phyloP scores from a whole-genome alignment of 2,113 vertebrate genomes.

The Etheostoma spectabile region DNA sequence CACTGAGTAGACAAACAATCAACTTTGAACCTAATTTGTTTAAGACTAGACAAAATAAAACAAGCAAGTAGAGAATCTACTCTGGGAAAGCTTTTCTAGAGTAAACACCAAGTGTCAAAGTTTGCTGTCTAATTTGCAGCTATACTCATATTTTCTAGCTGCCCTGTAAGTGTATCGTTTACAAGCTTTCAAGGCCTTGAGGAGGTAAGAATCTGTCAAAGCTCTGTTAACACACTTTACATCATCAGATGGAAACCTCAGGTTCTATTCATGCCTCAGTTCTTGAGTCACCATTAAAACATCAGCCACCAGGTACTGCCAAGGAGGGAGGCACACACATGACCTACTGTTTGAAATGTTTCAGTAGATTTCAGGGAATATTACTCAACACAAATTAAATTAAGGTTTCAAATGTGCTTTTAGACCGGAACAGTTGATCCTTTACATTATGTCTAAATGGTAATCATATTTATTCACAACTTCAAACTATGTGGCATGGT shows the following conservation, averaged over 20 bases:
- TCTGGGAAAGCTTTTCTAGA: neutral
- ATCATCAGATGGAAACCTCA: slow-evolving; percentile 47
- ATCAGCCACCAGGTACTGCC: slow-evolving; percentile 36
- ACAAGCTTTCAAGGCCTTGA: neutral
- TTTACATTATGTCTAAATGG: neutral
- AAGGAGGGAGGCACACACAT: slow-evolving; percentile 17
- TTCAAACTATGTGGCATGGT: neutral
- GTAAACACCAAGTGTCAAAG: neutral
- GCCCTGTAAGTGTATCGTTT: neutral
- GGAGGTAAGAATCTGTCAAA: slow-evolving; percentile 24
- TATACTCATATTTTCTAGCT: neutral
- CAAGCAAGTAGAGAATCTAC: neutral
- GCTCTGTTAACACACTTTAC: slow-evolving; percentile 54
- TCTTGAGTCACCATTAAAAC: slow-evolving; percentile 39
- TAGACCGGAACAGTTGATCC: neutral
- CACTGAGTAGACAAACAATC: neutral
- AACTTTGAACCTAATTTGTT: neutral
- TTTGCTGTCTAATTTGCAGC: neutral
- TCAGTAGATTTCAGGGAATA: slow-evolving; percentile 14
- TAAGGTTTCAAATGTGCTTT: slow-evolving; percentile 15
- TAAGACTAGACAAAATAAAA: neutral
- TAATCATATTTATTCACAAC: neutral
- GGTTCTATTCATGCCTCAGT: slow-evolving; percentile 41
- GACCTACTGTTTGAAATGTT: slow-evolving; percentile 1
- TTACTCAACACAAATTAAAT: slow-evolving; percentile 8